Conservation (phyloP, 2,113 vertebrate genomes). For the Neolamprologus sp. region DNA sequence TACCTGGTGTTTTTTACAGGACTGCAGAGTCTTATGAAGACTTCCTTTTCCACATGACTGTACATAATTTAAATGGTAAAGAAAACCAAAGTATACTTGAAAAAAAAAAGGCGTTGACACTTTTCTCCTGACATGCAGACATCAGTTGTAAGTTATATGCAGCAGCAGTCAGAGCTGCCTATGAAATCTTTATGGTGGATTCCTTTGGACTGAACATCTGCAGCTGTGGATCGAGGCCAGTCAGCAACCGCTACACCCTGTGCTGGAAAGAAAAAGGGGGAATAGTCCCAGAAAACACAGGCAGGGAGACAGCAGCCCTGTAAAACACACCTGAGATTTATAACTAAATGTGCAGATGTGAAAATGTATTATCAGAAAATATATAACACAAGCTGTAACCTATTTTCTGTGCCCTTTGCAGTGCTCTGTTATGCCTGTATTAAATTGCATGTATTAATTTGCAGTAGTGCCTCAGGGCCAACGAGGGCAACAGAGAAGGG, state of each 20-base stretch:
- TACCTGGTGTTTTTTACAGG: not conserved
- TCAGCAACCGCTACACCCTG: not conserved
- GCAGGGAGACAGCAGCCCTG: not conserved
- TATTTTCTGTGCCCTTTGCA: not conserved
- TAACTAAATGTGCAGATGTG: not conserved
- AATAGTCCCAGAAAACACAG: not conserved
- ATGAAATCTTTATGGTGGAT: not conserved
- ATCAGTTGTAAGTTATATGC: not conserved
- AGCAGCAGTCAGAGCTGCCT: not conserved
- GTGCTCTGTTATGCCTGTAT: not conserved
- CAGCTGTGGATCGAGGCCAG: not conserved
- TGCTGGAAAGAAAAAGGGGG: not conserved
- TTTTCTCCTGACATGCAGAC: not conserved
- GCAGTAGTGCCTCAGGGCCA: slow-evolving; percentile 30
- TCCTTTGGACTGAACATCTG: slow-evolving; percentile 24
- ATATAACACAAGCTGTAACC: not conserved
- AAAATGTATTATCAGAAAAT: not conserved
- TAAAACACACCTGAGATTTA: slow-evolving; percentile 12
- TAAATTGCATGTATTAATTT: not conserved
- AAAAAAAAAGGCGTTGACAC: not conserved
- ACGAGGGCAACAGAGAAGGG: slow-evolving; percentile 48
- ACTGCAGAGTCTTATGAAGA: not conserved
- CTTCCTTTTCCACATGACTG: not conserved
- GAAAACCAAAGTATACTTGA: not conserved
- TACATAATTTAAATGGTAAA: not conserved